Base-by-base conservation (phyloP, 1,140 invertebrate genomes). In the Drosophila pruinosa region DNA sequence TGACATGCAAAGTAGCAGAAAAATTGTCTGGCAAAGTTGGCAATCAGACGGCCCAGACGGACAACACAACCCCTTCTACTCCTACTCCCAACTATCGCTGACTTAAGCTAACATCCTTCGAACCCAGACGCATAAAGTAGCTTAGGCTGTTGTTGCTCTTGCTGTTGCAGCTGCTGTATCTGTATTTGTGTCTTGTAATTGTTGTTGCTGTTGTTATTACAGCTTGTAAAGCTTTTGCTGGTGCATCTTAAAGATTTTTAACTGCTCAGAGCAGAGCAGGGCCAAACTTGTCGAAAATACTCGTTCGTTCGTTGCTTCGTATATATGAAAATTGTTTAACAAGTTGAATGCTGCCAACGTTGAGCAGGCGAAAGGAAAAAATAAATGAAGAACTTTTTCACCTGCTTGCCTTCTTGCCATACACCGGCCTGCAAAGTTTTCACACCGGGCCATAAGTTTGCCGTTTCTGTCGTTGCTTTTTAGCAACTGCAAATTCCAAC, bases 261-360 rank as follows among this genome's bases (percentile, higher is more conserved):
- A 75, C 72, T 50, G 63, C 62, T 34, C 41, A 68, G 43, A 43
- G 43, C 56, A 50, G 43, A 47, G 19, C 41, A 22, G 26, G 2
- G 26, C 5, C 43, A 85, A 85, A 86, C 69, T 86, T 88, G 73
- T 81, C 82, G 77, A 86, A 88, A 88, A 81, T 80, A 26, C 45
- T 58, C 53, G 47, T 34, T 58, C 53, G n/a, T n/a, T n/a, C n/a
- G n/a, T n/a, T n/a, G n/a, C n/a, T n/a, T n/a, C n/a, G 43, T 47
- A 88, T 86, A 85, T 86, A 81, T 77, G 82, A 88, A 85, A 86
- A 86, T 81, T 86, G 81, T 86, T 86, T 88, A 86, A 86, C 81
- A 88, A 88, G 61, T 86, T 86, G 61, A 78, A 81, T 79, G 78
- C 72, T 63, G 39, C 53, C 69, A 70, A 36, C 57, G 12, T 34